Base-by-base conservation (phyloP, 37 sponge, comb jelly and placozoan species). In the Aphrocallistes beatrix region DNA sequence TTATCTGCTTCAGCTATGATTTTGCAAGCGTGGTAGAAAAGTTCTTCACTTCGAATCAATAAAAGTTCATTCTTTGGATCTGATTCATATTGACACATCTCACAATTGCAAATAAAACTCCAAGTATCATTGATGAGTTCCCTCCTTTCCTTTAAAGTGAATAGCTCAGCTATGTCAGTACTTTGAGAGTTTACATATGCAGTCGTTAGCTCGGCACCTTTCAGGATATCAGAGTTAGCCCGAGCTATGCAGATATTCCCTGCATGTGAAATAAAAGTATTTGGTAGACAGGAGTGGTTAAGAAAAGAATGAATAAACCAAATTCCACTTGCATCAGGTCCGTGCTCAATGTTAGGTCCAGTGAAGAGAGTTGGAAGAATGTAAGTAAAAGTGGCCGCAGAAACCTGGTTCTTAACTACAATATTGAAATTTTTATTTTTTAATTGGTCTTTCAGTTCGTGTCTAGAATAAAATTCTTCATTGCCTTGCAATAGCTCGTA, bases 201-300 rank as follows among this genome's bases (percentile, higher is more conserved):
- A 3, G 28, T 3, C 25, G 75, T 60, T 60, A 60, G n/a, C 34
- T 60, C 75, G 8, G 75, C n/a, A 3, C 75, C 75, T 60, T 60
- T 60, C 3, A 13, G 21, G 8, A 60, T 60, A 32, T 28, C 32
- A 25, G 75, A 60, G 34, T 60, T 60, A 3, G 75, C 34, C 10
- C 75, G 75, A 60, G 75, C 75, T 3, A 60, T 60, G n/a, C 75
- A 60, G 3, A 60, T 30, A 13, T 60, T 28, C 17, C 75, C 75
- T 19, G 75, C 75, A 13, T 60, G 8, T 32, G 75, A 60, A 32
- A 60, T 60, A 30, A 60, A 60, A 3, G n/a, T 30, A 60, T 60
- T 60, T 3, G 75, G 75, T 13, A 60, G 75, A 60, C 75, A 60
- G 25, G 75, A 60, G 75, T 60, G 75, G n/a, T 60, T 60, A 30